phyloP scores from a whole-genome alignment of 2,888 invertebrate genomes.

The Thumatha senex region DNA sequence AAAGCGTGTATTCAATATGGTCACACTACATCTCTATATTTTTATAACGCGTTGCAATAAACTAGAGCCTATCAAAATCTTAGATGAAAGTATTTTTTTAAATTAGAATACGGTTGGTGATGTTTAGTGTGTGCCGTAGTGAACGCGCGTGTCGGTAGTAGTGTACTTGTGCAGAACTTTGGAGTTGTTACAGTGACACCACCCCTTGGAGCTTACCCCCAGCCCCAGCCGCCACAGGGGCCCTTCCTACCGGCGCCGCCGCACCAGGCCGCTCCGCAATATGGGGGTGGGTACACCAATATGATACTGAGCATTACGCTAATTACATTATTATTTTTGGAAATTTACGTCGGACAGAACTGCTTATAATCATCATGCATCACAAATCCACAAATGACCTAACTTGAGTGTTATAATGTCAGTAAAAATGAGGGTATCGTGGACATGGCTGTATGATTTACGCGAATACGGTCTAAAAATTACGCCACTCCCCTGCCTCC shows the following conservation, averaged over 20 bases:
- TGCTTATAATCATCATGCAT: neutral
- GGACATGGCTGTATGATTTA: too few relatives aligned
- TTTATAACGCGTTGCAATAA: neutral
- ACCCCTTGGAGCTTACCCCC: slow-evolving; percentile 83
- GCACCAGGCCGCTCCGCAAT: slow-evolving; percentile 83
- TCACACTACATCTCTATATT: slow-evolving; percentile 15
- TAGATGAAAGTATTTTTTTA: neutral
- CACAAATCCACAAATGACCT: too few relatives aligned
- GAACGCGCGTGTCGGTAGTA: slow-evolving; percentile 15
- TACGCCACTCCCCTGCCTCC: too few relatives aligned
- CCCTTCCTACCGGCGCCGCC: slow-evolving; percentile 86
- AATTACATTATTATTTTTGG: neutral
- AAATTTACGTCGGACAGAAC: neutral
- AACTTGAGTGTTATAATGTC: too few relatives aligned
- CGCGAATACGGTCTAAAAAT: too few relatives aligned
- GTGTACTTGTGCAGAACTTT: slow-evolving; percentile 33
- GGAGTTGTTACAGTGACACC: slow-evolving; percentile 79
- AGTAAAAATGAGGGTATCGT: too few relatives aligned
- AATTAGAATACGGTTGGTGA: slow-evolving; percentile 22
- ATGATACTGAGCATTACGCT: neutral
- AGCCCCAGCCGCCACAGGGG: slow-evolving; percentile 83
- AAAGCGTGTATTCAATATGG: slow-evolving; percentile 19
- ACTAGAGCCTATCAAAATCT: too few relatives aligned
- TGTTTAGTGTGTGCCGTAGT: slow-evolving; percentile 14
- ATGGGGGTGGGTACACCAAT: slow-evolving; percentile 62